phyloP scores from a whole-genome alignment of 2,797 vertebrate species.

The Crax fasciolata region DNA sequence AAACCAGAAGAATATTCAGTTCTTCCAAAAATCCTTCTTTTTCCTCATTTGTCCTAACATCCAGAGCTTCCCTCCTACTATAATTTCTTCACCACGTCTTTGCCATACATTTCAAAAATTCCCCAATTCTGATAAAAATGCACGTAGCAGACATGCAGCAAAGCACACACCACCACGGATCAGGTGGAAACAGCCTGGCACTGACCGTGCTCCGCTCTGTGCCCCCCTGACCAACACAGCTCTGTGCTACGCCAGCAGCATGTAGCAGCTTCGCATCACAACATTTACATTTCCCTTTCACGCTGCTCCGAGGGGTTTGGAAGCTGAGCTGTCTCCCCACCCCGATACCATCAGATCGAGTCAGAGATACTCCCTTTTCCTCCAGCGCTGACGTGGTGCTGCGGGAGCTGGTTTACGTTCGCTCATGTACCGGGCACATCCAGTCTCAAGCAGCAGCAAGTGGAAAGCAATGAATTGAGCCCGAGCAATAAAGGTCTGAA shows the following conservation, averaged over 20 bases:
- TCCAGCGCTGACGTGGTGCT: background rate
- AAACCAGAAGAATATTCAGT: background rate
- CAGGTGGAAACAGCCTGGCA: rapidly evolving
- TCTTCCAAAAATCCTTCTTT: background rate
- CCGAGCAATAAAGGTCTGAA: background rate
- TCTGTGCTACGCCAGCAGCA: rapidly evolving
- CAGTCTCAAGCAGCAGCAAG: background rate
- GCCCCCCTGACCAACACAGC: rapidly evolving
- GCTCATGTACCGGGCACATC: background rate
- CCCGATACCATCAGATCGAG: background rate
- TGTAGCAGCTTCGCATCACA: rapidly evolving
- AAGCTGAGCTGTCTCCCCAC: conserved; percentile 22
- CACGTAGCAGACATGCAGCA: background rate
- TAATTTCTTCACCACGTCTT: rapidly evolving
- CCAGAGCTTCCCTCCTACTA: background rate
- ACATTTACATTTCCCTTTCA: background rate
- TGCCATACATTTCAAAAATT: background rate
- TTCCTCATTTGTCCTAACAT: background rate
- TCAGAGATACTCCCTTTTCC: conserved; percentile 33
- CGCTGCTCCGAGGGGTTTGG: background rate
- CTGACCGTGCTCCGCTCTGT: rapidly evolving
- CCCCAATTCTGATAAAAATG: background rate
- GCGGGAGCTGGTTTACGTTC: background rate
- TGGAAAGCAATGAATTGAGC: rapidly evolving
- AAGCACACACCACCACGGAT: background rate